These are phyloP conservation scores for Globodera rostochiensis DNA, from an alignment of 1,140 invertebrate genomes.

Conservation along the genomic window DNA sequence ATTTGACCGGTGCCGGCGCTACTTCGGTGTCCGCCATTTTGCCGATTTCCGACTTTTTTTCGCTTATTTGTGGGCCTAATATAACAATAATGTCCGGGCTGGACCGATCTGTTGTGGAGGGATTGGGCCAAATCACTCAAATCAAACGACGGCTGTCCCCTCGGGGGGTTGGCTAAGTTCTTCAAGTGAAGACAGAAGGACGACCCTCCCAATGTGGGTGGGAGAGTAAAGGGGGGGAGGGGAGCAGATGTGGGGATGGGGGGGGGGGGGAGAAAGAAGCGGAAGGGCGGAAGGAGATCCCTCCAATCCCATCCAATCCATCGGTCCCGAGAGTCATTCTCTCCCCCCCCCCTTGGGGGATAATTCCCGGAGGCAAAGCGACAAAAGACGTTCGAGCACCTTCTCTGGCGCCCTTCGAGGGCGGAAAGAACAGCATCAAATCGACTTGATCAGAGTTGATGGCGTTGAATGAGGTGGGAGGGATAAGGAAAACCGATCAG, in stretches of 20 bases:
- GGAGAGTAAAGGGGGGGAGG: no score
- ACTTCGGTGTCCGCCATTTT: not conserved
- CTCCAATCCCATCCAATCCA: no score
- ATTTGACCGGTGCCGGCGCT: constrained; percentile 7
- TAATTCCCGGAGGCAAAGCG: not conserved
- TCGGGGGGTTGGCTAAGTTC: not conserved
- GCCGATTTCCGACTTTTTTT: not conserved
- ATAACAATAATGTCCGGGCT: not conserved
- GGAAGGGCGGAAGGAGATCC: no score
- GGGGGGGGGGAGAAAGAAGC: no score
- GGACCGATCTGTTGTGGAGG: not conserved
- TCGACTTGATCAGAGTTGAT: not conserved
- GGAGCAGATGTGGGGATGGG: not conserved
- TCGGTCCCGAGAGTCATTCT: no score
- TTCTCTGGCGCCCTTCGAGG: not conserved
- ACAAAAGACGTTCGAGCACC: not conserved
- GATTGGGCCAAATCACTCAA: not conserved
- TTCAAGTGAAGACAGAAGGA: not conserved
- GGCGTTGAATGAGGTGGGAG: not conserved
- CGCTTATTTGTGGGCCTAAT: not conserved
- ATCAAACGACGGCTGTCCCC: not conserved
- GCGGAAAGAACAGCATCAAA: not conserved
- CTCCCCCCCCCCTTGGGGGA: not conserved
- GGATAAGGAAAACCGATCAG: not conserved
- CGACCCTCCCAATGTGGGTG: not conserved